phyloP scores from a whole-genome alignment of 64 coral and sea anemone species.

The Catalaphyllia jardinei region DNA sequence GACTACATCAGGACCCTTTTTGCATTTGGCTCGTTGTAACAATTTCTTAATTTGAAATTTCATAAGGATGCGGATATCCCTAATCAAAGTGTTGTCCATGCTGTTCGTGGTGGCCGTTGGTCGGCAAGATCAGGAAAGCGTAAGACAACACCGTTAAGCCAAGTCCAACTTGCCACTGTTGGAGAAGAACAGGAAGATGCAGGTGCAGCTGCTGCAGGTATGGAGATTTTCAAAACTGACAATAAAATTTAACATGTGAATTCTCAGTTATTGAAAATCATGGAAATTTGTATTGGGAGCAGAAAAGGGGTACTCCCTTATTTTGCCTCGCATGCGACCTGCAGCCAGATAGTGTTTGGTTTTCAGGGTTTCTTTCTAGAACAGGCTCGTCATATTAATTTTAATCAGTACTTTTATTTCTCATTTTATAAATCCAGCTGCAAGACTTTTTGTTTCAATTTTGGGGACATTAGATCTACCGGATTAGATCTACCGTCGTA shows the following conservation, averaged over 20 bases:
- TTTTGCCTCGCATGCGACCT: too few species aligned
- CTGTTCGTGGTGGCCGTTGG: constrained; percentile 50
- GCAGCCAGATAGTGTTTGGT: too few species aligned
- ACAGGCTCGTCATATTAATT: too few species aligned
- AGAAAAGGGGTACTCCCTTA: too few species aligned
- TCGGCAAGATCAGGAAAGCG: constrained; percentile 48
- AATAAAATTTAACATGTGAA: neutral
- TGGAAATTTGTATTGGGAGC: neutral
- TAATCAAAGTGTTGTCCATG: constrained; percentile 91
- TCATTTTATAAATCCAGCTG: too few species aligned
- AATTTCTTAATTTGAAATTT: neutral
- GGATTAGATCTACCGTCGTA: too few species aligned
- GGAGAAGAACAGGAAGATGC: neutral
- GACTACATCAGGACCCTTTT: too few species aligned
- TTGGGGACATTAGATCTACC: too few species aligned
- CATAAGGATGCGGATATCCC: constrained; percentile 86
- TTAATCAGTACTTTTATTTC: too few species aligned
- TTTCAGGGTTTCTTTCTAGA: too few species aligned
- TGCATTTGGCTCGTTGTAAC: too few species aligned
- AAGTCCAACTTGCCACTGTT: constrained; percentile 44
- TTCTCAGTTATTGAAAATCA: neutral
- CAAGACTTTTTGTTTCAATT: too few species aligned
- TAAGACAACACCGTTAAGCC: constrained; percentile 46
- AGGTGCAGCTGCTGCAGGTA: neutral
- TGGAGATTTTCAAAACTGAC: neutral